A percentile compares a stretch with the other conserved stretches of the same genome.
Conservation (phyloP, 92 coral and sea anemone genomes). For the Siderastrea siderea region DNA sequence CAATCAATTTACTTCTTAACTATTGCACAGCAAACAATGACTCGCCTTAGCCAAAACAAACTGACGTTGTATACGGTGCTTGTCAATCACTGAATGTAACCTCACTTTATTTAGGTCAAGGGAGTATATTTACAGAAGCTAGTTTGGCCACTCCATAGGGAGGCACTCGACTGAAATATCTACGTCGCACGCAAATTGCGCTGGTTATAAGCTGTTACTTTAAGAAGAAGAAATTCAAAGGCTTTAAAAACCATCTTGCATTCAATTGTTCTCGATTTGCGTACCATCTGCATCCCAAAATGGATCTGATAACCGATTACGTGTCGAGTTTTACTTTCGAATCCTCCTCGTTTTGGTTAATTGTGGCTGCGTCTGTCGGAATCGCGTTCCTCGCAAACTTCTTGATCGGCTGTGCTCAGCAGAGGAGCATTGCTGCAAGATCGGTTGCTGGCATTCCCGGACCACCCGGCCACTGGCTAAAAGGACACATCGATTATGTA, state of each 20-base stretch:
- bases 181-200: neutral
- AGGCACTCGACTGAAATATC: neutral
- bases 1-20: neutral
- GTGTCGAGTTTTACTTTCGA: neutral
- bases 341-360: neutral
- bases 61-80: neutral
- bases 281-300: neutral
- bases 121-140: neutral
- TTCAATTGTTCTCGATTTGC: neutral
- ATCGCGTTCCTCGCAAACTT: neutral
- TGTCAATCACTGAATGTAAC: neutral
- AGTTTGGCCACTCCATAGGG: neutral
- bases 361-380: neutral
- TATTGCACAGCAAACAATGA: neutral
- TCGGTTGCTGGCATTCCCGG: constrained; percentile 63
- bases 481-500: constrained; percentile 73
- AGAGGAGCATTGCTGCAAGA: constrained; percentile 20
- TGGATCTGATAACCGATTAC: constrained; percentile 2
- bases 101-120: neutral
- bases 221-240: neutral
- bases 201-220: neutral
- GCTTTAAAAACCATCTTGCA: neutral
- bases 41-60: neutral
- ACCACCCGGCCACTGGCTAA: constrained; percentile 72
- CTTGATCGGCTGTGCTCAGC: neutral